phyloP scores from a whole-genome alignment of 1,140 invertebrate genomes.

The Bombyx mandarina region DNA sequence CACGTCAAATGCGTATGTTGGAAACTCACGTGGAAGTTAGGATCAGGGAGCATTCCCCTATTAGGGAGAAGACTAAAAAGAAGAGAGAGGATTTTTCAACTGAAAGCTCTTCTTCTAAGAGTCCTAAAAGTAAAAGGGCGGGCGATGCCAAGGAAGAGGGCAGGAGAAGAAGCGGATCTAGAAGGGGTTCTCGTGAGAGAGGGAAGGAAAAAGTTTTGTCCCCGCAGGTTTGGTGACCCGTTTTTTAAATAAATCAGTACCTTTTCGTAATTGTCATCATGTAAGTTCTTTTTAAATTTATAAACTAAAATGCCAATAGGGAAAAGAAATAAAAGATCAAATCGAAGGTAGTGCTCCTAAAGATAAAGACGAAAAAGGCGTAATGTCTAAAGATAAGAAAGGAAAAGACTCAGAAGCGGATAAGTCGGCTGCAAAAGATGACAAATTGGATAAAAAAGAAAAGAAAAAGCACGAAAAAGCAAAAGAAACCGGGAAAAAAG shows the following conservation, averaged over 20 bases:
- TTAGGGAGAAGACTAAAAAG: constrained; percentile 1
- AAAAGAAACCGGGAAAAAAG: constrained; percentile 1
- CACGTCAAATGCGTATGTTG: constrained; percentile 45
- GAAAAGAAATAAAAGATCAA: neutral
- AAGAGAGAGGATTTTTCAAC: constrained; percentile 4
- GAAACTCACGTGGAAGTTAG: constrained; percentile 43
- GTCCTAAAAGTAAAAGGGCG: constrained; percentile 4
- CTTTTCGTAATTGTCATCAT: too few relatives aligned
- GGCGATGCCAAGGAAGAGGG: constrained; percentile 1
- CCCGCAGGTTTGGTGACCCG: too few relatives aligned
- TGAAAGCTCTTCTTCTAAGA: constrained; percentile 3
- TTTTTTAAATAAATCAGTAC: too few relatives aligned
- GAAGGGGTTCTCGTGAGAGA: too few relatives aligned
- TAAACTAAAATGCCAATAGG: too few relatives aligned
- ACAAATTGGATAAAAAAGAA: constrained; percentile 6
- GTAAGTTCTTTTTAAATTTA: too few relatives aligned
- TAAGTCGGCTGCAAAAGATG: constrained; percentile 4
- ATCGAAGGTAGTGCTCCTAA: constrained; percentile 7
- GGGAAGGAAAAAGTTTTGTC: too few relatives aligned
- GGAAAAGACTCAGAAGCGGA: constrained; percentile 7
- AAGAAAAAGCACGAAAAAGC: neutral
- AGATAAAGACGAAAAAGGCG: constrained; percentile 10
- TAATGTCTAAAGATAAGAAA: constrained; percentile 4
- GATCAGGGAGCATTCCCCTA: constrained; percentile 12
- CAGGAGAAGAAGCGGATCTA: too few relatives aligned